Base-by-base conservation (phyloP, 2,888 invertebrate genomes). In the Bruchidius siliquastri region DNA sequence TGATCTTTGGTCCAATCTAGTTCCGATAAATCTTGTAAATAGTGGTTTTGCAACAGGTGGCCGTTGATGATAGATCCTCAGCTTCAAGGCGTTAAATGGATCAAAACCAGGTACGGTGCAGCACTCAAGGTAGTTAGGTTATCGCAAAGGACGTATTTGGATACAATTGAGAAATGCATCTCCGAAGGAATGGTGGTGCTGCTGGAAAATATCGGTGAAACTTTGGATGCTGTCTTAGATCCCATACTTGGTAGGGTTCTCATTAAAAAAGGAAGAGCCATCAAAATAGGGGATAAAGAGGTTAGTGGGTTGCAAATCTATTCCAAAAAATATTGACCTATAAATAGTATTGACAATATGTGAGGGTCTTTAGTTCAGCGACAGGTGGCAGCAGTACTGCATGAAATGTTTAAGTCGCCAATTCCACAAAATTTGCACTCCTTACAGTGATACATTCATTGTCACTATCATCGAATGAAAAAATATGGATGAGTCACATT, bases 11-110 rank as follows among this genome's bases (percentile, higher is more conserved):
- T n/a, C n/a, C n/a, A n/a, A n/a, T n/a, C n/a, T n/a, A n/a, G n/a
- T n/a, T n/a, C n/a, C n/a, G n/a, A n/a, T n/a, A n/a, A n/a, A n/a
- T n/a, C n/a, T n/a, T n/a, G n/a, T n/a, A n/a, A n/a, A n/a, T n/a
- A n/a, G n/a, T n/a, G n/a, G n/a, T 26, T 8, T 26, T 8, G 26
- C 26, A 26, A 26, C 26, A 49, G 49, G 26, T 98, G 97, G 96
- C 97, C 98, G 0, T 88, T 98, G 21, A 96, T 98, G 91, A 97
- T 98, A 79, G 98, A 98, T 88, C 97, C 97, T 0, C 97, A 97
- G 86, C 78, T 87, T 20, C 96, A 96, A 89, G 96, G 84, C 0
- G 90, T 97, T 72, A 97, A 97, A 86, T 98, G 98, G 98, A 96
- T 98, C 76, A 97, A 96, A 87, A 92, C 90, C n/a, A 93, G 90